Base-by-base conservation (phyloP, 2,888 invertebrate species). In the Thymelicus lineola region DNA sequence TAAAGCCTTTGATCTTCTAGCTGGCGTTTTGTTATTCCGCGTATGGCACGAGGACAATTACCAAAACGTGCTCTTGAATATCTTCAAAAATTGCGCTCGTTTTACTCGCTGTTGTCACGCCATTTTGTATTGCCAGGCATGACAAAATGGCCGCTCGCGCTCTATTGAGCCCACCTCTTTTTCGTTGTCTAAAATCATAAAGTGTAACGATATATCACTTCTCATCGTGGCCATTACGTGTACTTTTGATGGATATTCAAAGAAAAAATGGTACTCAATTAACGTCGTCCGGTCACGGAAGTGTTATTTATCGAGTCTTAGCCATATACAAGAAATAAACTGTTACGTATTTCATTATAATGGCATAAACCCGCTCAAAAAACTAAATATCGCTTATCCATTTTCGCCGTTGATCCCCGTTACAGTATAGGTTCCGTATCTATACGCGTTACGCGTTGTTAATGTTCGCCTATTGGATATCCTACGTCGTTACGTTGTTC, bases 1-100 rank as follows among this genome's bases (percentile, higher is more conserved):
- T 86, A 86, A 79, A 85, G 87, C 89, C 91, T 93, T 93, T 93
- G 93, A 93, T 92, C 92, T 92, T 88, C 80, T 87, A 81, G 84
- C 80, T 82, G 82, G 81, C 80, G 81, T 86, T 89, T 92, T 89
- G 86, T 87, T 91, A 93, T 93, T 93, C 93, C 75, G 86, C 80
- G 80, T 84, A 83, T 87, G 84, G 75, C 83, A 76, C 85, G 82
- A 82, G 83, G 84, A 82, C 90, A 86, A 93, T 93, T 93, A 91
- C 91, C 76, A 77, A 79, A 82, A 93, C 93, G 92, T 93, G 93
- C 81, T 79, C 80, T 83, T 85, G 82, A 86, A 85, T 86, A 86
- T 86, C 84, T 84, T 87, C 85, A 85, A 90, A 88, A 89, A 86
- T 82, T 82, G 78, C 81, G 86, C 82, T 81, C 81, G 79, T 83